Percentiles rank a stretch among this genome's conserved stretches.
These are phyloP conservation scores for Drosophila lacicola DNA, from an alignment of 2,888 invertebrate genomes.

Conservation along the genomic window DNA sequence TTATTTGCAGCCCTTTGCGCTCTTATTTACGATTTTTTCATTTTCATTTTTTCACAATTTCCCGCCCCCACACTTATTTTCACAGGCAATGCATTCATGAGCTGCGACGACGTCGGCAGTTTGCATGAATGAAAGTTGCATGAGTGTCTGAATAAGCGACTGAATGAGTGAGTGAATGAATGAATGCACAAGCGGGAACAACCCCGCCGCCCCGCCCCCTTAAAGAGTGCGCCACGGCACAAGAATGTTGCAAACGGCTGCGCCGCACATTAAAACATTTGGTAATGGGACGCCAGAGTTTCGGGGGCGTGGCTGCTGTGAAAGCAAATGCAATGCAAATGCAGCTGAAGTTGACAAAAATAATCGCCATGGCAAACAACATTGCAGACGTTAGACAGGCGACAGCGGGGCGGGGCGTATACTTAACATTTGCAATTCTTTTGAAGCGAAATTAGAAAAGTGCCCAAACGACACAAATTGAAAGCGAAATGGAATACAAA, in stretches of 20 bases:
- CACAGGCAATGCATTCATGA: conserved; percentile 58
- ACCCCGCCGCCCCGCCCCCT: not conserved
- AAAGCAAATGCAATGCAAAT: conserved; percentile 50
- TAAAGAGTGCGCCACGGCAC: conserved; percentile 13
- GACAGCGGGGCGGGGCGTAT: conserved; percentile 53
- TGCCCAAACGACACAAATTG: conserved; percentile 61
- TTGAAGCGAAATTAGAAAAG: conserved; percentile 65
- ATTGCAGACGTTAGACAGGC: conserved; percentile 29
- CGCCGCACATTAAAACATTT: conserved; percentile 75
- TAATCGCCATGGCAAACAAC: conserved; percentile 53
- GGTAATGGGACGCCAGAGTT: conserved; percentile 8
- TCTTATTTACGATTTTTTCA: conserved; percentile 78
- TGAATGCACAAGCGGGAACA: conserved; percentile 17
- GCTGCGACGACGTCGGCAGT: conserved; percentile 34
- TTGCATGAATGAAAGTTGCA: conserved; percentile 79
- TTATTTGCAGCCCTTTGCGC: conserved; percentile 73
- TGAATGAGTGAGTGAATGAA: conserved; percentile 68
- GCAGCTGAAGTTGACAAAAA: conserved; percentile 45
- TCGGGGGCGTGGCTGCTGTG: conserved; percentile 3
- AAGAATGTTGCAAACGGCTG: conserved; percentile 74
- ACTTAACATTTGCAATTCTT: conserved; percentile 76
- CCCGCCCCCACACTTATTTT: conserved; percentile 38
- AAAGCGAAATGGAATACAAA: conserved; percentile 73
- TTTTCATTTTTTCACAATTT: conserved; percentile 50
- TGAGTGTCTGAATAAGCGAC: conserved; percentile 65